phyloP scores from a whole-genome alignment of 1,140 invertebrate species.

The Protaetia brevitarsis region DNA sequence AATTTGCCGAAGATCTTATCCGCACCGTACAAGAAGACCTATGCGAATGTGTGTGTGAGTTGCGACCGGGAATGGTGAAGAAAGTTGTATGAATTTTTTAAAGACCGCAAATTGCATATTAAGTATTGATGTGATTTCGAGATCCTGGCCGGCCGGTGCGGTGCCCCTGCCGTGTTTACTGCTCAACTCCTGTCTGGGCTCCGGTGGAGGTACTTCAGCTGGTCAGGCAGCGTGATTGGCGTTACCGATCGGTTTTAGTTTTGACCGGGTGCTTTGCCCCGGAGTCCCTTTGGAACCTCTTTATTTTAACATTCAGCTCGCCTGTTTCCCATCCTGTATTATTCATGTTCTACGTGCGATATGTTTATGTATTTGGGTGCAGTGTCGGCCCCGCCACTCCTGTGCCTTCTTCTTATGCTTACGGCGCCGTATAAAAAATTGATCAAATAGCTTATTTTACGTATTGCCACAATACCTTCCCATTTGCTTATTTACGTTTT shows the following conservation, averaged over 20 bases:
- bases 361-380: constrained; percentile 34
- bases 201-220: no score
- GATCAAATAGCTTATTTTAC: constrained; percentile 32
- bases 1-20: no score
- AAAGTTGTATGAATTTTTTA: neutral
- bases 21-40: no score
- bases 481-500: no score
- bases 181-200: no score
- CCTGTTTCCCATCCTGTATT: constrained; percentile 32
- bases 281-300: constrained; percentile 26
- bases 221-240: constrained; percentile 29
- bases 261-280: constrained; percentile 25
- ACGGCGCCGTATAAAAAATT: constrained; percentile 26
- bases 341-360: constrained; percentile 35
- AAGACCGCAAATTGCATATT: neutral
- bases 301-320: constrained; percentile 35
- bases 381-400: constrained; percentile 21
- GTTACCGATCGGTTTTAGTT: constrained; percentile 24
- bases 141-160: constrained; percentile 17
- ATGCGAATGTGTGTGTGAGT: no score
- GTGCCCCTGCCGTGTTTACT: constrained; percentile 27
- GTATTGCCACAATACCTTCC: no score
- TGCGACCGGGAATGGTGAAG: no score
- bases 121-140: constrained; percentile 32
- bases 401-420: no score